These are phyloP conservation scores for Toxostoma redivivum DNA, from an alignment of 2,113 vertebrate genomes.

Conservation along the genomic window DNA sequence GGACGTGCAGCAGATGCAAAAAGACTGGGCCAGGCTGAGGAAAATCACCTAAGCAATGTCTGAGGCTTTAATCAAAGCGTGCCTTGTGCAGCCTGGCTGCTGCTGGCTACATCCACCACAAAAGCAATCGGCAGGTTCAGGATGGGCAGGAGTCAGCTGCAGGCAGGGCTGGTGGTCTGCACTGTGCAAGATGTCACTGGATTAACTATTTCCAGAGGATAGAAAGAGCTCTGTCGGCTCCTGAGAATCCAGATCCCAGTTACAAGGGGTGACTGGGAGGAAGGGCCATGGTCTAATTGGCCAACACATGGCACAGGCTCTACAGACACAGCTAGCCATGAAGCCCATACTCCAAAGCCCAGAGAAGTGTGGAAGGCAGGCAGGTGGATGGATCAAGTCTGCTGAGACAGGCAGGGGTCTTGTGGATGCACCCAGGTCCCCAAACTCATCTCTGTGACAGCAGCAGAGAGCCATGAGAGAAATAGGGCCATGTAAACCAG, in stretches of 20 bases:
- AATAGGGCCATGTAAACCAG: not conserved
- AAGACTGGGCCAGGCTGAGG: not conserved
- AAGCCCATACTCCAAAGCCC: not conserved
- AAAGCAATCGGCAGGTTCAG: not conserved
- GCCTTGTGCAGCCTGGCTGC: not conserved
- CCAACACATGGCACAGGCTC: not conserved
- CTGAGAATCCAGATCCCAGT: not conserved
- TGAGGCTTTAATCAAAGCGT: rapidly evolving
- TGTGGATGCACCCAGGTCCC: not conserved
- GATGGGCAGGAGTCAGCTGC: not conserved
- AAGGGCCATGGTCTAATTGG: not conserved
- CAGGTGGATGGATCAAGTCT: not conserved
- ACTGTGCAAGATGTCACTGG: rapidly evolving
- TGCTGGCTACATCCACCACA: not conserved
- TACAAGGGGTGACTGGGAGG: not conserved
- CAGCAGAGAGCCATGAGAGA: not conserved
- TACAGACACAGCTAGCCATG: not conserved
- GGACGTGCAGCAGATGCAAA: not conserved
- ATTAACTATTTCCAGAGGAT: not conserved
- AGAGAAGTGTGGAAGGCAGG: not conserved
- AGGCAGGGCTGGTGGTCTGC: not conserved
- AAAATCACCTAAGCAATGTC: not conserved
- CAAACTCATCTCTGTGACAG: not conserved
- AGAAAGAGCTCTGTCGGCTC: rapidly evolving
- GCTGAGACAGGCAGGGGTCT: not conserved